Conservation (phyloP, 2,888 invertebrate genomes). For the Spilosoma lubricipeda region DNA sequence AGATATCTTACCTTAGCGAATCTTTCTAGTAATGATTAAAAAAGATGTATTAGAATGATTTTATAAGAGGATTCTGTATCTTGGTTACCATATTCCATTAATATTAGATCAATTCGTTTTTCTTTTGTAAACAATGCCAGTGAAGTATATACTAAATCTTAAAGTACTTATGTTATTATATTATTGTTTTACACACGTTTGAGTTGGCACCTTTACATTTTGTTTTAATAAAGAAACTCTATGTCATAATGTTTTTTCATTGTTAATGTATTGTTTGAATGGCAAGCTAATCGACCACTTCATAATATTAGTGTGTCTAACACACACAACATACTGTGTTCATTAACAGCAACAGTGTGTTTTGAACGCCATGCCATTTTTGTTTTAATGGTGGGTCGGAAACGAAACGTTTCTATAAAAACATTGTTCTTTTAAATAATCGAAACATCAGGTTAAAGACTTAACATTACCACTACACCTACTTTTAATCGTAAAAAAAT, state of each 20-base stretch:
- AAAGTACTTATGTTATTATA: neutral
- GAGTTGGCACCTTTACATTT: neutral
- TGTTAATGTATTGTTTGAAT: neutral
- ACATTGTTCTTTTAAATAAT: no score
- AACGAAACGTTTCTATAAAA: no score
- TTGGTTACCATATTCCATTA: neutral
- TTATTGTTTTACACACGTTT: neutral
- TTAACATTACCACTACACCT: no score
- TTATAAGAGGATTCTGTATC: neutral
- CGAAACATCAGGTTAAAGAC: no score
- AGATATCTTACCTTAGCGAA: neutral
- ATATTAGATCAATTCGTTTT: neutral
- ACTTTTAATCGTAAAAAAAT: no score
- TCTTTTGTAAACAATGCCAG: neutral
- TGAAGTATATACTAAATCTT: neutral
- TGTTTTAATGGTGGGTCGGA: no score
- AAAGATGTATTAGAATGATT: neutral
- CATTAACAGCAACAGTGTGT: no score
- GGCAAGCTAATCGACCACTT: no score
- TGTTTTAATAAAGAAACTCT: constrained; percentile 6
- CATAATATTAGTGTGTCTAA: no score
- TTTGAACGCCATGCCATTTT: no score
- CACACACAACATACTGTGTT: no score
- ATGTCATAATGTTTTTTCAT: neutral
- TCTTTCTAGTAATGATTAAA: neutral